A percentile compares a stretch with the other conserved stretches of the same genome.
These are phyloP conservation scores for Vombatus ursinus DNA, from an alignment of 2,113 vertebrate species.

Conservation along the genomic window DNA sequence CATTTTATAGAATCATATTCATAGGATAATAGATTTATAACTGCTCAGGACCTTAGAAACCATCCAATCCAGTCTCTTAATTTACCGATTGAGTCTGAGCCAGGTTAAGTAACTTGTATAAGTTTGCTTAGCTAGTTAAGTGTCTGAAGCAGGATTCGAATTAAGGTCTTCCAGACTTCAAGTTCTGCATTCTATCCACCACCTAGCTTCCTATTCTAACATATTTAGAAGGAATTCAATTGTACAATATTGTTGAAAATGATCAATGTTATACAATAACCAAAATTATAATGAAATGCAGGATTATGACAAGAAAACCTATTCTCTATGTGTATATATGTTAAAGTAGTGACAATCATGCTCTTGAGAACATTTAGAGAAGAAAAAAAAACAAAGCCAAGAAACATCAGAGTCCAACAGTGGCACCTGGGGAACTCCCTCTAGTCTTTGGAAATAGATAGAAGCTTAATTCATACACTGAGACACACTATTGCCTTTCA, in stretches of 20 bases:
- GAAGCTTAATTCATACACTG: neutral
- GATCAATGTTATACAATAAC: neutral
- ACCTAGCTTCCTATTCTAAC: neutral
- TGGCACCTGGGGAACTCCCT: neutral
- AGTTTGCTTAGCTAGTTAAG: too few relatives aligned
- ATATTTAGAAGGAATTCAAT: conserved; percentile 20
- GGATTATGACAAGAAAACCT: neutral
- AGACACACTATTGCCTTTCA: neutral
- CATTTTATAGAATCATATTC: neutral
- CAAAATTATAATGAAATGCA: conserved; percentile 19
- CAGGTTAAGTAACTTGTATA: too few relatives aligned
- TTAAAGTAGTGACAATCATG: neutral
- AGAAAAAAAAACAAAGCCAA: neutral
- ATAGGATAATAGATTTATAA: neutral
- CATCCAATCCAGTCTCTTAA: too few relatives aligned
- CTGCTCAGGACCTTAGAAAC: too few relatives aligned
- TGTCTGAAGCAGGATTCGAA: too few relatives aligned
- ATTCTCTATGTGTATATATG: neutral
- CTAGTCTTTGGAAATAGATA: neutral
- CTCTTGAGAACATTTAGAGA: conserved; percentile 17
- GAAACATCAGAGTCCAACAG: neutral
- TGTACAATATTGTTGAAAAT: neutral
- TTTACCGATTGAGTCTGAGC: too few relatives aligned
- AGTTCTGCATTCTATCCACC: neutral
- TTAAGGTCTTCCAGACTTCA: neutral